Evolutionary conservation across 2,888 invertebrate species (phyloP), one percentile per base, ranked within the genome.

Genomic region (Drepana falcataria): DNA sequence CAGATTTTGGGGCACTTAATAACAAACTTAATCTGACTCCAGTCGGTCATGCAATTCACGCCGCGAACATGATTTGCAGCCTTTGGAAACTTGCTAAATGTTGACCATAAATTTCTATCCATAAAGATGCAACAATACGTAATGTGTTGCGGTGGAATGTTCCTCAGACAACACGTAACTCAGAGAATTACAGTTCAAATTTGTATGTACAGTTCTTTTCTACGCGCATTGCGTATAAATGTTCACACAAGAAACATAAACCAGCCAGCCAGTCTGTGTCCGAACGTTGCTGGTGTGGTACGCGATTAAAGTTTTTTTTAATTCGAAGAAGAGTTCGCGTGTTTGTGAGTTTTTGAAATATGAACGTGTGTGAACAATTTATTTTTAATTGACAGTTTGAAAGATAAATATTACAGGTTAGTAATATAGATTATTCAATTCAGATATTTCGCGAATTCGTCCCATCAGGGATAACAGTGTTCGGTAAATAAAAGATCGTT

Each of bases 401-500:
- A 63, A 60, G 53, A 47, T 6, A 47, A 35, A 52, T 35, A 21
- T 52, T 35, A 53, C 64, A 77, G 74, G 79, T 77, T 65, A 67
- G 58, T 53, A 53, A 55, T 40, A 3, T 33, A 55, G 49, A 54
- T 52, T 55, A 35, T 54, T 61, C 52, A 54, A 53, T 44, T 52
- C 40, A 55, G 56, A 59, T 56, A 54, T 67, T 73, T 81, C 73
- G 86, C 85, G 70, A 87, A 85, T 79, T 80, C 37, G 37, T 4
- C 3, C 71, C 58, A 64, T 66, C 67, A 69, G 63, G 73, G 69
- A 79, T 77, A 71, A 68, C 69, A 68, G 71, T 66, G 64, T 69
- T 62, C 68, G 55, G 69, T 75, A 74, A 77, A 74, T 73, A 71
- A 71, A 76, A 81, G 86, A 87, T 77, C 86, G 71, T 86, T 85